A percentile compares a stretch with the other conserved stretches of the same genome.
Conservation (phyloP, 1,140 invertebrate species). For the Drosophila funebris region DNA sequence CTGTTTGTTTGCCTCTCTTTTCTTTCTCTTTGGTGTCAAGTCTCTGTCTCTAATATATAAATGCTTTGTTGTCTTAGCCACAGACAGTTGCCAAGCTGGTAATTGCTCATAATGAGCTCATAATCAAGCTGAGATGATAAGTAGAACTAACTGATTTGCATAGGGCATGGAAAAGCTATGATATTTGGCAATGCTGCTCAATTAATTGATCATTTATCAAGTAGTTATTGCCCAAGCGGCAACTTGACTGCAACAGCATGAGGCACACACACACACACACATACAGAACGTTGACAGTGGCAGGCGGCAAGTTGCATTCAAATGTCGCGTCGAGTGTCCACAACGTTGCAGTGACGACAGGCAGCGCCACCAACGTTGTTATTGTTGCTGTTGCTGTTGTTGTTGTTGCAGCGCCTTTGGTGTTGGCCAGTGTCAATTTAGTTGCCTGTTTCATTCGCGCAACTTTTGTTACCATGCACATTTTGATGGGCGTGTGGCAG, state of each 20-base stretch:
- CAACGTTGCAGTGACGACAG: conserved; percentile 22
- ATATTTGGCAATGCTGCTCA: conserved; percentile 69
- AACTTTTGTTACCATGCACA: conserved; percentile 61
- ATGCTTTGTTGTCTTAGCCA: background rate
- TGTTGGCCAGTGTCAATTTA: conserved; percentile 51
- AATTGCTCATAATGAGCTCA: background rate
- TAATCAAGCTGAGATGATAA: conserved; percentile 12
- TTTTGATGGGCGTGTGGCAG: conserved; percentile 5
- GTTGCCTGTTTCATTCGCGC: conserved; percentile 45
- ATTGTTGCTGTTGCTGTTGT: conserved; percentile 38
- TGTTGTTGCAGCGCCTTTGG: conserved; percentile 31
- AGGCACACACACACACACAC: background rate
- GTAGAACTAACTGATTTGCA: conserved; percentile 23
- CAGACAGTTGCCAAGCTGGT: background rate
- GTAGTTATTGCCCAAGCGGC: conserved; percentile 62
- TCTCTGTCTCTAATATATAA: too few species aligned
- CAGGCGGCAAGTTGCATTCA: conserved; percentile 51
- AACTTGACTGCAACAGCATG: conserved; percentile 20
- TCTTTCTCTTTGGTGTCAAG: too few species aligned
- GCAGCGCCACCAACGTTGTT: conserved; percentile 46
- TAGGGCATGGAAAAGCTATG: conserved; percentile 34
- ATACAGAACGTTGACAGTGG: conserved; percentile 41
- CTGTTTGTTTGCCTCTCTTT: too few species aligned
- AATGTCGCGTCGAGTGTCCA: conserved; percentile 58
- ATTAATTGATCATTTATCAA: conserved; percentile 81